Conservation (phyloP, 2,888 invertebrate genomes). For the Nomada fucata region DNA sequence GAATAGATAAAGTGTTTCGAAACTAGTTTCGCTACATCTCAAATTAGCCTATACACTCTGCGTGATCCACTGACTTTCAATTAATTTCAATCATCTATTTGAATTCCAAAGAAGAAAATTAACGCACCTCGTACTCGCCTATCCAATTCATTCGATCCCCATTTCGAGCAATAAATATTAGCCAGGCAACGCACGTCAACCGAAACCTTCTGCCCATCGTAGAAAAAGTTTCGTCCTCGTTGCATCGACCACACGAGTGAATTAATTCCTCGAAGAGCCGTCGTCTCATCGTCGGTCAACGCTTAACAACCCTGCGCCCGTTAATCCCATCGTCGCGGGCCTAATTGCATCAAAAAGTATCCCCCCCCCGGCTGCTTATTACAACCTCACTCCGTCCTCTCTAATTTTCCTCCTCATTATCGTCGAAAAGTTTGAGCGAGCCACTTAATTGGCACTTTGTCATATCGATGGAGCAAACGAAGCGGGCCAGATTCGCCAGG, state of each 20-base stretch:
- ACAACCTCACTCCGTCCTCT: constrained; percentile 17
- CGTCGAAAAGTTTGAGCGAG: constrained; percentile 46
- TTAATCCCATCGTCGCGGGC: constrained; percentile 33
- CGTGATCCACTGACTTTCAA: not conserved
- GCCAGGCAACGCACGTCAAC: too few relatives aligned
- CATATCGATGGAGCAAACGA: constrained; percentile 53
- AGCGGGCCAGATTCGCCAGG: constrained; percentile 19
- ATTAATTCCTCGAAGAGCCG: constrained; percentile 29
- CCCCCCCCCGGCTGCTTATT: constrained; percentile 33
- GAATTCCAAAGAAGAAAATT: not conserved
- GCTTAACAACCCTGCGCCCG: constrained; percentile 21
- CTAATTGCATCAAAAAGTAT: constrained; percentile 51
- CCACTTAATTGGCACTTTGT: constrained; percentile 54
- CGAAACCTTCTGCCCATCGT: too few relatives aligned
- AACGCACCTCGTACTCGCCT: not conserved
- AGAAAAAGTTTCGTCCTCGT: not conserved
- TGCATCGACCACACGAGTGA: not conserved
- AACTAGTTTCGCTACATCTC: too few relatives aligned
- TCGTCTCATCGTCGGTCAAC: constrained; percentile 18
- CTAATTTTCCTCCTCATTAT: constrained; percentile 52
- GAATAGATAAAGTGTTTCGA: too few relatives aligned
- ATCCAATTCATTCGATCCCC: too few relatives aligned
- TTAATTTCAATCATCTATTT: not conserved
- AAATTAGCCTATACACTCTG: too few relatives aligned
- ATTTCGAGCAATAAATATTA: too few relatives aligned